Conservation (phyloP, 2,113 vertebrate genomes). For the Channa maculata region DNA sequence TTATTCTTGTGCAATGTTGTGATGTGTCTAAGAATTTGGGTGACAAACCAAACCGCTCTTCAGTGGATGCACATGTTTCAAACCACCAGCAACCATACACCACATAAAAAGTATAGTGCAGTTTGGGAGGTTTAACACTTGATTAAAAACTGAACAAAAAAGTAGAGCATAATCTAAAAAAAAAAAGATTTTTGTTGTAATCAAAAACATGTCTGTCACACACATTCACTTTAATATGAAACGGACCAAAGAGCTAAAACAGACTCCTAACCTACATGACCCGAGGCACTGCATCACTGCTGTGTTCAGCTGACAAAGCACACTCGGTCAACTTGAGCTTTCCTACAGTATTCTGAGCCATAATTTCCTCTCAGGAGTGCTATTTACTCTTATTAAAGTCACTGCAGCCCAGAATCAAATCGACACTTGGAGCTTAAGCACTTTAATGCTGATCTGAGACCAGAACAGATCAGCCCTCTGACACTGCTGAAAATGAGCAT, state of each 20-base stretch:
- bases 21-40: conserved; percentile 9
- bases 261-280: conserved; percentile 19
- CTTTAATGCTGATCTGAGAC: conserved; percentile 22
- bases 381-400: conserved; percentile 65
- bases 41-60: conserved; percentile 5
- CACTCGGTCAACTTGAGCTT: conserved; percentile 6
- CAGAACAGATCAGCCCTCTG: neutral
- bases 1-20: conserved; percentile 33
- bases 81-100: conserved; percentile 16
- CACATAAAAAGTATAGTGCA: conserved; percentile 7
- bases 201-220: neutral
- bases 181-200: no score
- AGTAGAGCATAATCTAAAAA: no score
- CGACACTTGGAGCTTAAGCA: conserved; percentile 66
- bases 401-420: conserved; percentile 53
- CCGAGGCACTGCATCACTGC: neutral
- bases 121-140: neutral
- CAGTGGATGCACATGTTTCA: conserved; percentile 18
- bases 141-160: neutral
- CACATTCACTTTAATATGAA: neutral
- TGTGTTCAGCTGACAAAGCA: conserved; percentile 31
- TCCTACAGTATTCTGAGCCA: conserved; percentile 34
- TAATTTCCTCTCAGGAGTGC: conserved; percentile 30
- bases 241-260: conserved; percentile 1
- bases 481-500: neutral